Percentiles rank a stretch among this genome's conserved stretches.
phyloP scores from a whole-genome alignment of 2,797 vertebrate genomes.

The Hydrophis major region DNA sequence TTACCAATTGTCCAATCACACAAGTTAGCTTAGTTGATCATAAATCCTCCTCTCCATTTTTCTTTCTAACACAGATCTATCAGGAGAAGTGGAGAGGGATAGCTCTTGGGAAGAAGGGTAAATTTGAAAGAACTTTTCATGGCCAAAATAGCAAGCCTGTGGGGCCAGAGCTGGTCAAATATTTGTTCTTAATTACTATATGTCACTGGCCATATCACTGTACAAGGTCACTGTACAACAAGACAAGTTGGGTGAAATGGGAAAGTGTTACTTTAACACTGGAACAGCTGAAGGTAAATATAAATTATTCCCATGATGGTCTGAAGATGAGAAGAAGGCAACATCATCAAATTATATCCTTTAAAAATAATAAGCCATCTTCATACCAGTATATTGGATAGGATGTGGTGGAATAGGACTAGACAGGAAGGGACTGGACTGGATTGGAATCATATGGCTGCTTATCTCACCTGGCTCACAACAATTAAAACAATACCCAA shows the following conservation, averaged over 20 bases:
- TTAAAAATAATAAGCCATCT: too few species aligned
- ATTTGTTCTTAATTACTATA: not conserved
- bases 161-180: not conserved
- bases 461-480: not conserved
- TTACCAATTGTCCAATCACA: not conserved
- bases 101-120: not conserved
- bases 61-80: not conserved
- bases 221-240: not conserved
- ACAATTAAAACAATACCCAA: not conserved
- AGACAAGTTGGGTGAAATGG: not conserved
- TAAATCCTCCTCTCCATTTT: not conserved
- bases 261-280: not conserved
- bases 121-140: not conserved
- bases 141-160: not conserved
- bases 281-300: too few species aligned
- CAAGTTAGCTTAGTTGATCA: not conserved
- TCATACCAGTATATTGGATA: too few species aligned
- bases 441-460: not conserved
- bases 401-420: too few species aligned
- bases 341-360: too few species aligned
- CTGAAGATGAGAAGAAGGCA: too few species aligned
- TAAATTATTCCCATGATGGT: too few species aligned
- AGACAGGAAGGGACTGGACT: not conserved
- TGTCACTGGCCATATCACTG: not conserved
- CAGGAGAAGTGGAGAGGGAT: not conserved